Conservation (phyloP, 2,888 invertebrate genomes). For the Peribatodes rhomboidaria region DNA sequence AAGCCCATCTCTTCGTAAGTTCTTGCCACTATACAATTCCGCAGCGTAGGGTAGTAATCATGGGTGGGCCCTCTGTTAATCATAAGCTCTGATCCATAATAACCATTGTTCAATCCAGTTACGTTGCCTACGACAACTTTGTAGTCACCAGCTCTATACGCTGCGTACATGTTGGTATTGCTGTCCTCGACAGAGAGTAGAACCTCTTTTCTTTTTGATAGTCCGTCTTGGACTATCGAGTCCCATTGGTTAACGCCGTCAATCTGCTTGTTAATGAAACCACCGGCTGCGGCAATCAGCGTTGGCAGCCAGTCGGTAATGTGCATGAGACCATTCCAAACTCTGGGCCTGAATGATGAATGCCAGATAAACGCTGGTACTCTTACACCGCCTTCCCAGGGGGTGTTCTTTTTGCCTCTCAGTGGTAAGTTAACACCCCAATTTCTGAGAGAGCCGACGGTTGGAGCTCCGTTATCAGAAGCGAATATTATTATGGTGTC, state of each 20-base stretch:
- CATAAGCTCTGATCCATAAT: constrained; percentile 72
- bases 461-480: constrained; percentile 96
- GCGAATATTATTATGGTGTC: constrained; percentile 95
- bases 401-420: constrained; percentile 92
- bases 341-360: constrained; percentile 86
- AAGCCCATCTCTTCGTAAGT: constrained; percentile 68
- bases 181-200: constrained; percentile 87
- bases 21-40: constrained; percentile 64
- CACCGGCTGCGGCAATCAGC: constrained; percentile 78
- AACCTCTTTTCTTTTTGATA: constrained; percentile 84
- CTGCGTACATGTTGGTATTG: constrained; percentile 80
- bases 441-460: constrained; percentile 91
- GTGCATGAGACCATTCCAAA: constrained; percentile 89
- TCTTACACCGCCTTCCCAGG: constrained; percentile 95
- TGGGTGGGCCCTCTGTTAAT: constrained; percentile 65
- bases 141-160: constrained; percentile 87
- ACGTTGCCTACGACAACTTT: constrained; percentile 88
- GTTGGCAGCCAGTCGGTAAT: constrained; percentile 95
- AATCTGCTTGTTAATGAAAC: constrained; percentile 68
- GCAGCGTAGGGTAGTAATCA: constrained; percentile 68
- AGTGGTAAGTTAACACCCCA: constrained; percentile 92
- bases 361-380: constrained; percentile 92
- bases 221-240: constrained; percentile 80
- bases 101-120: constrained; percentile 69
- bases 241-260: constrained; percentile 91